These are phyloP conservation scores for Cydia fagiglandana DNA, from an alignment of 1,140 invertebrate species.

Conservation along the genomic window DNA sequence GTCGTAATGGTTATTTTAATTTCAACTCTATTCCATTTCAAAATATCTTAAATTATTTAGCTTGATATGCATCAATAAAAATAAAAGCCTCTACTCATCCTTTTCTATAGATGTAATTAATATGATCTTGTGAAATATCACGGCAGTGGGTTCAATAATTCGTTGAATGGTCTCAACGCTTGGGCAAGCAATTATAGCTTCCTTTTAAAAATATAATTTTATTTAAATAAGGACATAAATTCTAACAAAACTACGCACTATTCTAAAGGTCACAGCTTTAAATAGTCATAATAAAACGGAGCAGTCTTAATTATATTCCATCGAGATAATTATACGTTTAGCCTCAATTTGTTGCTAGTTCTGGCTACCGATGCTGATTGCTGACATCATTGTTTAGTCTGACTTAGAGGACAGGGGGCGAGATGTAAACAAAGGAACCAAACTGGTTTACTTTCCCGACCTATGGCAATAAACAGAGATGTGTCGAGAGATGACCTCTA, in stretches of 20 bases:
- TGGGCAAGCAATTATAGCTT: neutral
- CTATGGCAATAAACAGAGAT: conserved; percentile 27
- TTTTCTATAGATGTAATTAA: neutral
- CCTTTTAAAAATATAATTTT: neutral
- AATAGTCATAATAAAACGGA: conserved; percentile 22
- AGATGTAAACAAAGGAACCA: conserved; percentile 19
- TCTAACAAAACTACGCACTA: conserved; percentile 10
- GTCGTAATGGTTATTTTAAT: no score
- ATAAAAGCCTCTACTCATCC: neutral
- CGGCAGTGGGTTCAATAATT: neutral
- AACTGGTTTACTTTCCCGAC: conserved; percentile 32
- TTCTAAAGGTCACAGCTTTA: conserved; percentile 14
- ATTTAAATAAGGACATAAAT: neutral
- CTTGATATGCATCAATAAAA: neutral
- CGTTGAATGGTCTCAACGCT: neutral
- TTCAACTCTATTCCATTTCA: no score
- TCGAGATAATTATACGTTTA: conserved; percentile 31
- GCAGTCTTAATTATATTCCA: conserved; percentile 26
- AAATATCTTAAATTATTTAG: no score
- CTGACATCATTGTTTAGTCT: conserved; percentile 30
- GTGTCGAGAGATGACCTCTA: conserved; percentile 52
- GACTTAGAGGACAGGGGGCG: conserved; percentile 8
- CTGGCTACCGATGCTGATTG: conserved; percentile 19
- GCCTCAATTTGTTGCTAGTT: conserved; percentile 29
- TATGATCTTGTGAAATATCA: conserved; percentile 3